Evolutionary conservation across 2,888 invertebrate genomes (phyloP), one percentile per base, ranked within the genome.

Genomic region (Cremastinae sp.): DNA sequence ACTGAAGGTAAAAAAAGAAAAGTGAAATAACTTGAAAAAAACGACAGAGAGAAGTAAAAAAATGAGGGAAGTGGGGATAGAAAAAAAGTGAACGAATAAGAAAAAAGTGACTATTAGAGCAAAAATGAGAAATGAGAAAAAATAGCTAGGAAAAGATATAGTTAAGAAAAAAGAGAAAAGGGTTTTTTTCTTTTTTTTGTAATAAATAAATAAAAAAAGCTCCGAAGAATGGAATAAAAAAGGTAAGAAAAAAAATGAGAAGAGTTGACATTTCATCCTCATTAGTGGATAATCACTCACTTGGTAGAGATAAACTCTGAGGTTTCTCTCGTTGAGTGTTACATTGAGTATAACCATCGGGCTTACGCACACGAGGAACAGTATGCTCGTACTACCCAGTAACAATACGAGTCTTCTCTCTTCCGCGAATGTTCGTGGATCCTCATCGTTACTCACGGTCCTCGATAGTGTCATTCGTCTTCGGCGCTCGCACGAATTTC

Each of bases 271-370:
- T 69, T 22, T 75, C 43, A 68, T 72, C 72, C 16, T 62, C 43
- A 56, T 72, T 73, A 73, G 73, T 73, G 68, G 53, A 64, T 41
- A 53, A 73, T 39, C 61, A 82, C 88, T 88, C 85, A 93, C 93
- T 91, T 94, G 94, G 87, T 94, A 94, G 43, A 93, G 91, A 85
- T 92, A 93, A 80, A 91, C 90, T 45, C 91, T 91, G 80, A 93
- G 89, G 83, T 93, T 93, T 75, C 91, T 91, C 80, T 93, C 92
- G 37, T 93, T 93, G 78, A 94, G 90, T 9, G 94, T 94, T 79
- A 94, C 92, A 83, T 94, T 94, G 10, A 94, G 90, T 78, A 94
- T 93, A 65, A 94, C 93, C 94, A 94, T 94, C 0, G 94, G 94
- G 12, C 93, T 94, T 37, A 94, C 93, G 87, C 94, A 94, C 14